A percentile compares a stretch with the other conserved stretches of the same genome.
Evolutionary conservation across 2,113 vertebrate species (phyloP).

Genomic region (Motacilla alba): DNA sequence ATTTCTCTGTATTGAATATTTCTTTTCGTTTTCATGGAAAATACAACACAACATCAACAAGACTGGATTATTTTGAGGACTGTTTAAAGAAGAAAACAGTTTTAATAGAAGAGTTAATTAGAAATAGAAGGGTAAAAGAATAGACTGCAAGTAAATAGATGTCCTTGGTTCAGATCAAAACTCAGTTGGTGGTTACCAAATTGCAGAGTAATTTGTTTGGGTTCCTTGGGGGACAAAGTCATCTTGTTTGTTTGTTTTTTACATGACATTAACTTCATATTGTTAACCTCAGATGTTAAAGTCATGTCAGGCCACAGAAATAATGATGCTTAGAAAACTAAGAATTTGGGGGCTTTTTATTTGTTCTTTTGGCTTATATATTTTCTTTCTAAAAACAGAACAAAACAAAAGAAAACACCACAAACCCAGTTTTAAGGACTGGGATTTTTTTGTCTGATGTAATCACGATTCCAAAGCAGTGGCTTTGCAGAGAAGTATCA

Average conservation of each 20-base stretch:
- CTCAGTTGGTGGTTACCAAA: background rate
- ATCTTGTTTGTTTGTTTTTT: background rate
- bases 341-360: background rate
- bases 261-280: background rate
- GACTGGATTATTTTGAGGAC: background rate
- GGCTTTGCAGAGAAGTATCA: background rate
- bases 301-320: background rate
- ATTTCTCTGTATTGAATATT: background rate
- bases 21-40: background rate
- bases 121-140: background rate
- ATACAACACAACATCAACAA: background rate
- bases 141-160: background rate
- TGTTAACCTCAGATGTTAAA: background rate
- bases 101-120: background rate
- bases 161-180: background rate
- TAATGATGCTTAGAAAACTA: background rate
- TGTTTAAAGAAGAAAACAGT: background rate
- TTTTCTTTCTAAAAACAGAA: background rate
- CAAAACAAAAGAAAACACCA: background rate
- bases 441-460: background rate
- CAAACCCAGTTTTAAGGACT: background rate
- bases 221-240: background rate
- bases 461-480: background rate
- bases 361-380: background rate
- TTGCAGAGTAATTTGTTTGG: background rate